Percentiles rank a stretch among this genome's conserved stretches.
phyloP scores from a whole-genome alignment of 2,113 vertebrate genomes.

The Cottus gobio region DNA sequence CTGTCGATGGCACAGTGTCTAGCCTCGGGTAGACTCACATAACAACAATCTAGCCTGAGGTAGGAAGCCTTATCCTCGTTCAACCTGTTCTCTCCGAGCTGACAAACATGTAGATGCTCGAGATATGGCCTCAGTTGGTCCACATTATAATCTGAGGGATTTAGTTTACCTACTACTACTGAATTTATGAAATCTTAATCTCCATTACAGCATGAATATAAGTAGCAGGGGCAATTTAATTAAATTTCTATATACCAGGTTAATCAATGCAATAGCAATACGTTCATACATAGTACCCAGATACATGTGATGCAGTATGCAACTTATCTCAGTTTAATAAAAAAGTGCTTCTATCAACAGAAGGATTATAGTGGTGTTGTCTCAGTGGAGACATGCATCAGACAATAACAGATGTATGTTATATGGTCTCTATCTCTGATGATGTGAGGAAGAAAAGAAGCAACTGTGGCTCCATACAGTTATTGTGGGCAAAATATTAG shows the following conservation, averaged over 20 bases:
- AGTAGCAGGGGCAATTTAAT: conserved; percentile 3
- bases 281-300: background rate
- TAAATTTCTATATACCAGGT: conserved; percentile 13
- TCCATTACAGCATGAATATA: background rate
- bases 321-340: background rate
- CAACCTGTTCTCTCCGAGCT: background rate
- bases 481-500: conserved; percentile 36
- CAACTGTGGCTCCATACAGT: background rate
- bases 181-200: background rate
- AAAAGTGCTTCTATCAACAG: conserved; percentile 5
- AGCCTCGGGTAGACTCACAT: conserved; percentile 5
- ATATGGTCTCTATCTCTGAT: background rate
- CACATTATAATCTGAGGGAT: background rate
- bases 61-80: conserved; percentile 8
- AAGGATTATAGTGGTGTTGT: conserved; percentile 9
- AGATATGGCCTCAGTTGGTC: background rate
- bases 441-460: background rate
- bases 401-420: background rate
- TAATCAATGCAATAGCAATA: conserved; percentile 10
- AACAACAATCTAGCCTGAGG: conserved; percentile 11
- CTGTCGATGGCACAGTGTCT: background rate
- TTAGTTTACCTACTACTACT: background rate
- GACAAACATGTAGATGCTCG: conserved; percentile 5
- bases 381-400: conserved; percentile 16
- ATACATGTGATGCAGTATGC: background rate